Evolutionary conservation across 2,888 invertebrate genomes (phyloP), one percentile per base, ranked within the genome.

Genomic region (Tiliacea aurago): DNA sequence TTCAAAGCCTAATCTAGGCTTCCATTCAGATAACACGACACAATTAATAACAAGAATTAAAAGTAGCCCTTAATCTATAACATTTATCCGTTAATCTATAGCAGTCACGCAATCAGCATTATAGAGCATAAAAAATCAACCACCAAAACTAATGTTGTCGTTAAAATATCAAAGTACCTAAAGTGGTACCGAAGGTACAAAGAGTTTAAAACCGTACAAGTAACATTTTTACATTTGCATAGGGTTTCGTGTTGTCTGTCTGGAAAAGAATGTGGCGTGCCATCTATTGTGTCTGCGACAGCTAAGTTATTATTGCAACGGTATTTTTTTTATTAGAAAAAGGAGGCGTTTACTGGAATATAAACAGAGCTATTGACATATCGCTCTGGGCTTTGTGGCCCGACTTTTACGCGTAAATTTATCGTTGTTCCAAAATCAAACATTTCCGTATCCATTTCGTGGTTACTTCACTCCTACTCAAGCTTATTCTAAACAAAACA

Each of bases 361-460:
- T 93, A 95, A 94, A 95, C 94, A 93, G 87, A 90, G 87, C 90
- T 93, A 95, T 95, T 95, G 95, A 95, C 95, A 94, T 94, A 92
- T 94, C 91, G 91, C 89, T 88, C 86, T 78, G 37, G 78, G 85
- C 84, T 88, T 87, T 88, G 83, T 84, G 72, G 72, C 86, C 77
- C 76, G 62, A 66, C 80, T 75, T 83, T 81, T 82, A 80, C 76
- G 68, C 56, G 28, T 55, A 28, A 77, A 70, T 70, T 63, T 66
- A 61, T 49, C 56, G 4, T 6, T 4, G 9, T 9, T 20, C 43
- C 9, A 11, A 77, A 76, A 59, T 73, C 28, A 0, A 63, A 9
- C 7, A 1, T n/a, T 13, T 55, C 5, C 2, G 0, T 20, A 71
- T 87, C 75, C 90, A 91, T 88, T 89, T 83, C 89, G 64, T 49